These are phyloP conservation scores for Acipenser oxyrinchus DNA, from an alignment of 2,797 vertebrate genomes.

Conservation along the genomic window DNA sequence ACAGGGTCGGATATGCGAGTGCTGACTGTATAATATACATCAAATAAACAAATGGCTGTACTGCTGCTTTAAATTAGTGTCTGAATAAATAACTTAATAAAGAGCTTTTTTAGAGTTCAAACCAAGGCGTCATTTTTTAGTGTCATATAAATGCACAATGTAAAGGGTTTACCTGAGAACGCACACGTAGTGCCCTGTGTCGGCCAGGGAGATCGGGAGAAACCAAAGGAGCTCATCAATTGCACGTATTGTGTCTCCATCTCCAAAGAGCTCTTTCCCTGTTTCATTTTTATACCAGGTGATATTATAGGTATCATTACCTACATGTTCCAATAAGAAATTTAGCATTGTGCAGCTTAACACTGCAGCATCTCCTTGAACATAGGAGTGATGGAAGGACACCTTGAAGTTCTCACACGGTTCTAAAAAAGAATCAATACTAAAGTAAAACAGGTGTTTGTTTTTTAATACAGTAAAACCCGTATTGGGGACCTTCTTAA, in stretches of 20 bases:
- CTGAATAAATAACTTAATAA: too few species aligned
- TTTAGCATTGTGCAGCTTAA: constrained; percentile 39
- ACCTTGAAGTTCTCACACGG: constrained; percentile 32
- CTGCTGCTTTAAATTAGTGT: too few species aligned
- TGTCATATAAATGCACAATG: too few species aligned
- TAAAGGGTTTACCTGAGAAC: constrained; percentile 40
- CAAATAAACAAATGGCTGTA: too few species aligned
- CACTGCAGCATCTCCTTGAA: constrained; percentile 44
- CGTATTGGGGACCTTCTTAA: too few species aligned
- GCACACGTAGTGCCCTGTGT: constrained; percentile 37
- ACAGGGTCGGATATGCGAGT: too few species aligned
- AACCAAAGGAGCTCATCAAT: constrained; percentile 41
- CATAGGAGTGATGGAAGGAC: constrained; percentile 33
- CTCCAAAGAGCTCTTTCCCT: constrained; percentile 20
- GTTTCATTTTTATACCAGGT: constrained; percentile 41
- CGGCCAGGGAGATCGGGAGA: constrained; percentile 28
- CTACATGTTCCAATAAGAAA: constrained; percentile 20
- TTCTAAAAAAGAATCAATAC: constrained; percentile 28
- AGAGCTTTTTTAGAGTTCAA: too few species aligned
- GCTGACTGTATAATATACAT: too few species aligned
- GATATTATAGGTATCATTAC: constrained; percentile 32
- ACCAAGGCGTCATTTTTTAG: too few species aligned
- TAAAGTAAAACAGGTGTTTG: not conserved
- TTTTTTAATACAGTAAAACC: too few species aligned
- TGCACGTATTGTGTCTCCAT: constrained; percentile 27